These are phyloP conservation scores for Poeciliopsis turneri DNA, from an alignment of 2,797 vertebrate genomes.

Conservation along the genomic window DNA sequence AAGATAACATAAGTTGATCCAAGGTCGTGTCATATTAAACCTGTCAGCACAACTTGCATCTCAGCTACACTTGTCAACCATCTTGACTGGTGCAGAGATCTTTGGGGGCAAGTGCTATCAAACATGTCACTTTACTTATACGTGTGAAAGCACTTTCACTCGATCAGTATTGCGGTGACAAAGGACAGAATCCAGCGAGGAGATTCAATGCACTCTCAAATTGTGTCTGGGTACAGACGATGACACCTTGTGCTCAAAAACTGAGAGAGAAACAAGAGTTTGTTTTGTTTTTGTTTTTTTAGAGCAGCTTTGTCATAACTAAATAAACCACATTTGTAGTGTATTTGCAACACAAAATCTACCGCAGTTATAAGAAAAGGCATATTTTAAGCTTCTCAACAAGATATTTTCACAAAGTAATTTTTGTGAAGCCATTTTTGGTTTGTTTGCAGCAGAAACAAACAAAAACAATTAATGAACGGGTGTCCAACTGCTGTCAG, in stretches of 20 bases:
- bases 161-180: constrained; percentile 24
- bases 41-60: constrained; percentile 24
- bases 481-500: not conserved
- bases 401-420: not conserved
- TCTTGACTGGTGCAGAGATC: constrained; percentile 35
- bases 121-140: constrained; percentile 43
- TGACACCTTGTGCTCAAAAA: not conserved
- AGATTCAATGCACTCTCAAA: constrained; percentile 26
- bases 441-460: not conserved
- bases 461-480: not conserved
- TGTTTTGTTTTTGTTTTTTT: not conserved
- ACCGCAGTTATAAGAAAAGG: not conserved
- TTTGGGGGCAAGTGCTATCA: constrained; percentile 37
- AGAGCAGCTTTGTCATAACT: constrained; percentile 6
- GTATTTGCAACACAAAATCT: not conserved
- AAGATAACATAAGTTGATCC: constrained; percentile 14
- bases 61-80: constrained; percentile 29
- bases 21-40: constrained; percentile 20
- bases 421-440: not conserved
- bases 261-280: not conserved
- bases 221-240: constrained; percentile 19
- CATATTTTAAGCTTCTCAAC: not conserved
- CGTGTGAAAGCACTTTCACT: constrained; percentile 17
- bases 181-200: constrained; percentile 23
- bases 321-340: not conserved